Percentiles rank a stretch among this genome's conserved stretches.
These are phyloP conservation scores for Heteromyza rotundicornis DNA, from an alignment of 2,888 invertebrate species.

Conservation along the genomic window DNA sequence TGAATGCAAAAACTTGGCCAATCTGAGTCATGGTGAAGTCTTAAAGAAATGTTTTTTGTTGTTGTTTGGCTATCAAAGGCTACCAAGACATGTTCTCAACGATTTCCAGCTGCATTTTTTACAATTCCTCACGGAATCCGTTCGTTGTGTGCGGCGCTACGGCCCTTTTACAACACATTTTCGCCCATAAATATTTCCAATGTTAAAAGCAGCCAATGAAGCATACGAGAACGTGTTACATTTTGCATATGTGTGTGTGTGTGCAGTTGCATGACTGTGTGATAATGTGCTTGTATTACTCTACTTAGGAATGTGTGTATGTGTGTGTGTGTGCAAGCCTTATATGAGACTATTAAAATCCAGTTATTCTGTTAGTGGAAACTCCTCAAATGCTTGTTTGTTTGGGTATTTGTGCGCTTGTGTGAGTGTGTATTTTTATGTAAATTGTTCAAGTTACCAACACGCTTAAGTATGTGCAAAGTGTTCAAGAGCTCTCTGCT, in stretches of 20 bases:
- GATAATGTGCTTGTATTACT: constrained; percentile 18
- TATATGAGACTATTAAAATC: background rate
- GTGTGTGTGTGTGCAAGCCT: constrained; percentile 12
- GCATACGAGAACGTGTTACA: constrained; percentile 27
- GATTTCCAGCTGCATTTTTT: too few species aligned
- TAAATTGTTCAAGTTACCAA: background rate
- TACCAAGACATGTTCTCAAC: too few species aligned
- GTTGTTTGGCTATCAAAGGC: too few species aligned
- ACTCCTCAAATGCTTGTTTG: background rate
- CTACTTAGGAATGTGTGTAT: constrained; percentile 39
- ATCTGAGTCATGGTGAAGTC: too few species aligned
- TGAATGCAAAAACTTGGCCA: too few species aligned
- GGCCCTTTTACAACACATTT: background rate
- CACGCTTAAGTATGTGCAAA: background rate
- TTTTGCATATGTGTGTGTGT: constrained; percentile 18
- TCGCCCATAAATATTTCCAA: background rate
- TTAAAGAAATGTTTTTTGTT: too few species aligned
- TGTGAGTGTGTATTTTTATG: background rate
- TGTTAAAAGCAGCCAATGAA: constrained; percentile 30
- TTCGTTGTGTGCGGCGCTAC: background rate
- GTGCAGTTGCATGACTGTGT: constrained; percentile 10
- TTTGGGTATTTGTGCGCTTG: background rate
- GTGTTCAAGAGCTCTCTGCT: background rate
- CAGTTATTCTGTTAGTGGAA: background rate
- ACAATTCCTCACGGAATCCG: too few species aligned